Evolutionary conservation across 2,797 vertebrate genomes (phyloP), one percentile per base, ranked within the genome.

Genomic region (Coranthus polyacanthus): DNA sequence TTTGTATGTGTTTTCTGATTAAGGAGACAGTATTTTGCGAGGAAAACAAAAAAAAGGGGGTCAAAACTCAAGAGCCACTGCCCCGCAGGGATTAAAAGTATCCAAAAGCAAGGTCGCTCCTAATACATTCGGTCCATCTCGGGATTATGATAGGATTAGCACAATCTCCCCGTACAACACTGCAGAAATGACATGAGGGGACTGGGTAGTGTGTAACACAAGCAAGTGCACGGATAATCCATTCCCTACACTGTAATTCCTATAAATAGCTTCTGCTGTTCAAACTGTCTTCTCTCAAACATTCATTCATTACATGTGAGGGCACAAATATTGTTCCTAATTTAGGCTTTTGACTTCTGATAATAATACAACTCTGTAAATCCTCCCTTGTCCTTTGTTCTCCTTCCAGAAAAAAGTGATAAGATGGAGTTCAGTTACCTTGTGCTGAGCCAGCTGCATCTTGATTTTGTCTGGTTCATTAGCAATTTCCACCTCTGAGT

Each of bases 391-490:
- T 32, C 8, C 10, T 3, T 2, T 32, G 29, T 18, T 49, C 26
- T 46, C 13, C 37, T 26, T 17, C 7, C 20, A 41, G 22, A 38
- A 9, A 58, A 47, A 8, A 1, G 2, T 6, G 38, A 69, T 37
- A 42, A 64, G 42, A 53, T 8, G 5, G 63, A 26, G 46, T 32
- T 65, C 36, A 2, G 16, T 91, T 83, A 99, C 98, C 96, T 99
- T 99, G 91, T 99, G 98, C 85, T 97, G 96, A 3, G 86, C 61
- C 15, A 99, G 94, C 75, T 99, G 98, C 22, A 75, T 93, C 93
- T 99, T 99, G 90, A 99, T 97, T 92, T 96, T 99, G 86, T 97
- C 97, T 12, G 97, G 98, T 72, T 99, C 98, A 34, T 99, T 99
- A 78, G 98, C 97, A 37, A 99, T 98, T 93, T 99, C 98, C 88